Evolutionary conservation across 2,797 vertebrate genomes (phyloP).

Genomic region (Buphagus erythrorhynchus): DNA sequence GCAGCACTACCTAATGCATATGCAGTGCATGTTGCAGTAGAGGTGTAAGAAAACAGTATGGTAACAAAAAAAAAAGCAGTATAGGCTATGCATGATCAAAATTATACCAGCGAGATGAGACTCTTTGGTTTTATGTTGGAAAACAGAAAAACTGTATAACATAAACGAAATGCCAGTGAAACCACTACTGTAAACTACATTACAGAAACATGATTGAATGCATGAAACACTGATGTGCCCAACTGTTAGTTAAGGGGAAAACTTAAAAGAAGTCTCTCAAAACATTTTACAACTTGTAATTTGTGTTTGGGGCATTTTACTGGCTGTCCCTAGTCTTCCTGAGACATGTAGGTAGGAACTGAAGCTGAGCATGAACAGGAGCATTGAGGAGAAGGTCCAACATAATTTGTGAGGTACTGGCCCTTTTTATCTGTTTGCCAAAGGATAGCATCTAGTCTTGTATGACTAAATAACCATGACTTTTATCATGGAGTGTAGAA

Average conservation of each 20-base stretch:
- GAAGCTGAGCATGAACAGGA: neutral
- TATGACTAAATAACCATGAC: neutral
- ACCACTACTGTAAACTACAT: neutral
- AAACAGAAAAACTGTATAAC: neutral
- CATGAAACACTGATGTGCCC: neutral
- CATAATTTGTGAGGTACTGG: neutral
- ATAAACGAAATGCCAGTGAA: neutral
- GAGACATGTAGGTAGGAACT: neutral
- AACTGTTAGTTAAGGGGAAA: neutral
- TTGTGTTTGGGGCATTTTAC: neutral
- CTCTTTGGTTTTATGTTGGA: neutral
- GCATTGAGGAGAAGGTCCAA: neutral
- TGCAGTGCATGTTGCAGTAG: neutral
- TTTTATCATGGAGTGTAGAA: neutral
- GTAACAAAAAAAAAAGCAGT: neutral
- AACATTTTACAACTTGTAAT: neutral
- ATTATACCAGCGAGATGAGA: neutral
- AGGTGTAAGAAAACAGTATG: neutral
- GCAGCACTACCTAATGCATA: neutral
- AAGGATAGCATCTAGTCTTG: neutral
- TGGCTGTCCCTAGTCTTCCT: neutral
- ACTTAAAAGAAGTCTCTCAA: neutral
- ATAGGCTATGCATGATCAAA: neutral
- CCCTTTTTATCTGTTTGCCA: neutral
- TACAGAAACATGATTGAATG: neutral